Percentiles rank a stretch among this genome's conserved stretches.
Evolutionary conservation across 1,140 invertebrate species (phyloP).

Genomic region (Diachasma alloeum): DNA sequence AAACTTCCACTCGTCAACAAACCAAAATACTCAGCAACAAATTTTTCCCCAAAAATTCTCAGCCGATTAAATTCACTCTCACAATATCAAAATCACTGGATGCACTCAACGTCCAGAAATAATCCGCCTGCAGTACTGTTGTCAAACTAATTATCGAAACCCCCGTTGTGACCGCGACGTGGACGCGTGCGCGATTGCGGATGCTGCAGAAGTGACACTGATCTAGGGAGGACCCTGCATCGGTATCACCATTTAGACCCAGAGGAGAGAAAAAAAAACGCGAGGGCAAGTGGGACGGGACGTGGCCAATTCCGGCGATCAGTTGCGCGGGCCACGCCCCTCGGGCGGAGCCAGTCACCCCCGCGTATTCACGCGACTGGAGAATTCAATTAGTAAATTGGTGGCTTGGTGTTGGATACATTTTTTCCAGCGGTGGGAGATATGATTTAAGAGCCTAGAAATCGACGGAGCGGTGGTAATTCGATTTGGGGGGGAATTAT

Average conservation of each 20-base stretch:
- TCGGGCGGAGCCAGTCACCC: constrained; percentile 13
- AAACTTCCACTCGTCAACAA: constrained; percentile 14
- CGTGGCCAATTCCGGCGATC: background rate
- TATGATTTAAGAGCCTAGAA: constrained; percentile 24
- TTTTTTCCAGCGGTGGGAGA: background rate
- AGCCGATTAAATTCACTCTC: background rate
- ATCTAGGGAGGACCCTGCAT: constrained; percentile 16
- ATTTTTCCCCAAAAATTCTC: background rate
- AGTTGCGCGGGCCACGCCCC: background rate
- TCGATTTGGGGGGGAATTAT: background rate
- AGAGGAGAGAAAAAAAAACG: background rate
- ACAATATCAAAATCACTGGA: background rate
- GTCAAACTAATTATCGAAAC: background rate
- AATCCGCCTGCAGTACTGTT: background rate
- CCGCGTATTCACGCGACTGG: constrained; percentile 15
- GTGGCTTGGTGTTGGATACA: background rate
- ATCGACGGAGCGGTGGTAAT: background rate
- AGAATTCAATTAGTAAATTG: constrained; percentile 63
- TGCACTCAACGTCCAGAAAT: background rate
- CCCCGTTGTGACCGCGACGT: background rate
- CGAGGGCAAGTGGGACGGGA: background rate
- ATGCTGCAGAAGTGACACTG: constrained; percentile 44
- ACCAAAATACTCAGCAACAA: too few relatives aligned
- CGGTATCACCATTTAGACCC: background rate
- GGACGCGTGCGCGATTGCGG: constrained; percentile 29